Evolutionary conservation across 2,888 invertebrate genomes (phyloP), one percentile per base, ranked within the genome.

Genomic region (Bembecia ichneumoniformis): DNA sequence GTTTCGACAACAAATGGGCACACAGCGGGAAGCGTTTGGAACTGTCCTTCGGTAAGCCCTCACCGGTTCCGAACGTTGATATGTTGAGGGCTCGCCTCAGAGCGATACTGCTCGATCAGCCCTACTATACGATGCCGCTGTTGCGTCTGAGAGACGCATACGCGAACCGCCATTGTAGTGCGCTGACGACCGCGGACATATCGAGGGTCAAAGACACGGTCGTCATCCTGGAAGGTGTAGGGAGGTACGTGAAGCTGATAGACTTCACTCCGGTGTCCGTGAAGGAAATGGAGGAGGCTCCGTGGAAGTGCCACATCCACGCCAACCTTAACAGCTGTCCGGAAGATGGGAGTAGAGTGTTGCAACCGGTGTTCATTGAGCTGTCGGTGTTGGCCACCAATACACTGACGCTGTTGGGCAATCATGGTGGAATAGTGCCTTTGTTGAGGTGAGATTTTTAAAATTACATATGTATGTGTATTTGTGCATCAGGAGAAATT

Each of bases 91-190:
- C 91, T 0, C 91, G 95, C 61, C 91, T 95, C 1, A 88, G 94
- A 1, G 90, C 92, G 51, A 82, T 96, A 40, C 86, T 96, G 14
- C 81, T 92, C 68, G 94, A 95, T 67, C 94, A 94, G 43, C 93
- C 93, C 17, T 91, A 91, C 2, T 89, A 92, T 66, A 89, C 90
- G 49, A 87, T 96, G 58, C 95, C 96, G 0, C 82, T 96, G 0
- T 92, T 95, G 60, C 92, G 94, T 64, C 91, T 97, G 57, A 90
- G 96, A 47, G 94, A 96, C 69, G 89, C 95, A 52, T 94, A 94
- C 71, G 95, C 96, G 58, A 92, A 92, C 59, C 90, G 95, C 7
- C 94, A 92, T 67, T 92, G 94, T 73, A 91, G 92, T 55, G 92
- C 93, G 0, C 86, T 93, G 3, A 92, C 92, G 10, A 90, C 93